Conservation (phyloP, 2,888 invertebrate species). For the Oxycera nigricornis region DNA sequence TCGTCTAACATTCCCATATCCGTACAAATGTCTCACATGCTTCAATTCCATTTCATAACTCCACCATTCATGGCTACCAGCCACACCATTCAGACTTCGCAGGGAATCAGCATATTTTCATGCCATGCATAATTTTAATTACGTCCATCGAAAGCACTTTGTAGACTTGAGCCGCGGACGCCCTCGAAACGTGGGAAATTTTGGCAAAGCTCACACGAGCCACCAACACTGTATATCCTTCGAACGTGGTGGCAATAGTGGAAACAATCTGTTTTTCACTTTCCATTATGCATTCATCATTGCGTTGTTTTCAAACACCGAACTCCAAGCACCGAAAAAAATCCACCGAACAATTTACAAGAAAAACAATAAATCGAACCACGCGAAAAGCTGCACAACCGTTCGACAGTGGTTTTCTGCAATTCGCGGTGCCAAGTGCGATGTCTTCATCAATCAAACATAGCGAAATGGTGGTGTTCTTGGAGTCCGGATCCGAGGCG, state of each 20-base stretch:
- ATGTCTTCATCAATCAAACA: too few relatives aligned
- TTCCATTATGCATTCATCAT: background rate
- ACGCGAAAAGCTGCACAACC: too few relatives aligned
- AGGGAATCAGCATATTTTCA: background rate
- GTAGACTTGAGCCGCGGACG: background rate
- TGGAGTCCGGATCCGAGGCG: too few relatives aligned
- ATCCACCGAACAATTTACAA: too few relatives aligned
- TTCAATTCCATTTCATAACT: background rate
- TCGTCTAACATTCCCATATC: background rate
- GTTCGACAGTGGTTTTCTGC: too few relatives aligned
- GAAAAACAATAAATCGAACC: too few relatives aligned
- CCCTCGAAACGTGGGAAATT: constrained; percentile 1
- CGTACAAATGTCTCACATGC: background rate
- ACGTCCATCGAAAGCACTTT: background rate
- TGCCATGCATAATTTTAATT: background rate
- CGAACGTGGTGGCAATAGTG: background rate
- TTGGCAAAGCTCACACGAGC: background rate
- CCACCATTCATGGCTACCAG: background rate
- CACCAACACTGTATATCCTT: background rate
- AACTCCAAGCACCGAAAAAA: too few relatives aligned
- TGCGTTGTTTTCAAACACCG: background rate
- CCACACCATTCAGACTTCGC: background rate
- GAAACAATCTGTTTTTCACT: background rate
- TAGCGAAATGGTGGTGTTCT: too few relatives aligned
- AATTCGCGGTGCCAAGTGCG: too few relatives aligned